phyloP scores from a whole-genome alignment of 2,797 vertebrate species.

The Micrastur ruficollis region DNA sequence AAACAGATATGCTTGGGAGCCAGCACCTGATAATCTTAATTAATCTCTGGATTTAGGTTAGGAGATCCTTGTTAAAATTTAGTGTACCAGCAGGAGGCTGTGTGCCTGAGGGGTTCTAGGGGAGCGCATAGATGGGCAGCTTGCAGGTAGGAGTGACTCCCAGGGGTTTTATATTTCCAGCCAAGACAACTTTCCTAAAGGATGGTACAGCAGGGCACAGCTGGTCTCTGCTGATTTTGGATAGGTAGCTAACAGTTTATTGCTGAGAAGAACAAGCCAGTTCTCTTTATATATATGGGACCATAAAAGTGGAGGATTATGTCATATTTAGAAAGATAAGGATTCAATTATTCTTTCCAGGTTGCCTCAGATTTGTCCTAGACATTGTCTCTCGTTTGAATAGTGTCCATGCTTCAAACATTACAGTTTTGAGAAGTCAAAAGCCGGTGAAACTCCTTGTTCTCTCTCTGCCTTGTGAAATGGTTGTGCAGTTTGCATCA shows the following conservation, averaged over 20 bases:
- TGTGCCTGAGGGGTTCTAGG: background rate
- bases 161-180: background rate
- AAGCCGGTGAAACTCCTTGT: background rate
- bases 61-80: conserved; percentile 45
- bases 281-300: background rate
- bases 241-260: background rate
- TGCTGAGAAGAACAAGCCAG: background rate
- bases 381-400: background rate
- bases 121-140: background rate
- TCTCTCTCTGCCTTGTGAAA: background rate
- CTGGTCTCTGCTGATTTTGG: background rate
- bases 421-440: background rate
- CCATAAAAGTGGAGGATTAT: background rate
- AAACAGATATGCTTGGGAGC: conserved; percentile 51
- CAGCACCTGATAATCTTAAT: conserved; percentile 78
- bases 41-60: conserved; percentile 73
- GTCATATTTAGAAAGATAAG: background rate
- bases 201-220: background rate
- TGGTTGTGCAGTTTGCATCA: background rate
- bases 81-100: background rate
- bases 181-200: background rate
- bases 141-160: background rate
- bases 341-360: background rate
- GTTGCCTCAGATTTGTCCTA: background rate
- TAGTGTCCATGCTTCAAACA: background rate